These are phyloP conservation scores for Amblyjoppa proteus DNA, from an alignment of 2,888 invertebrate species.

Conservation along the genomic window DNA sequence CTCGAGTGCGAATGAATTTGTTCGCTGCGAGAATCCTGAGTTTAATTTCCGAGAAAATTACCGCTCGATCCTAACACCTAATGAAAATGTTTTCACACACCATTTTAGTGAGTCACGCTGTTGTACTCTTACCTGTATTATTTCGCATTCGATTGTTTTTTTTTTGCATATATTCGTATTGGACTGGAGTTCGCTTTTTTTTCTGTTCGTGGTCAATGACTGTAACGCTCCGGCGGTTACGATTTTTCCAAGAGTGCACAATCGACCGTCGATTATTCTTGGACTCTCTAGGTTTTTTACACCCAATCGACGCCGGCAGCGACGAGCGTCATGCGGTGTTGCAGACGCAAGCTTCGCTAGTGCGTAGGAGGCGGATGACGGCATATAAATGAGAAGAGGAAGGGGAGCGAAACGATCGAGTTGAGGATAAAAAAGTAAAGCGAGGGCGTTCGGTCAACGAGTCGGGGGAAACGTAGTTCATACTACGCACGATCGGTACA, in stretches of 20 bases:
- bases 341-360: neutral
- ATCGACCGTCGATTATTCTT: neutral
- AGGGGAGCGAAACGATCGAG: neutral
- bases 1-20: no score
- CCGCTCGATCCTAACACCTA: no score
- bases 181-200: no score
- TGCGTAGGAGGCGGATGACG: neutral
- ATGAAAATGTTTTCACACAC: no score
- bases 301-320: neutral
- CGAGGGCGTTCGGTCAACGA: constrained; percentile 2
- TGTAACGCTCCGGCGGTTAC: neutral
- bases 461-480: neutral
- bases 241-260: neutral
- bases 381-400: neutral
- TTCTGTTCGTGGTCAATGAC: neutral
- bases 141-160: no score
- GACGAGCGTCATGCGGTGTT: neutral
- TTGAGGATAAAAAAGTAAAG: neutral
- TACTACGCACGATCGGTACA: neutral
- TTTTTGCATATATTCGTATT: no score
- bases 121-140: no score
- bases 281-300: neutral
- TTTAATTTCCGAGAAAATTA: no score
- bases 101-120: no score
- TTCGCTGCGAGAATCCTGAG: no score